Conservation (phyloP, 2,797 vertebrate genomes). For the Syngnathus acus region DNA sequence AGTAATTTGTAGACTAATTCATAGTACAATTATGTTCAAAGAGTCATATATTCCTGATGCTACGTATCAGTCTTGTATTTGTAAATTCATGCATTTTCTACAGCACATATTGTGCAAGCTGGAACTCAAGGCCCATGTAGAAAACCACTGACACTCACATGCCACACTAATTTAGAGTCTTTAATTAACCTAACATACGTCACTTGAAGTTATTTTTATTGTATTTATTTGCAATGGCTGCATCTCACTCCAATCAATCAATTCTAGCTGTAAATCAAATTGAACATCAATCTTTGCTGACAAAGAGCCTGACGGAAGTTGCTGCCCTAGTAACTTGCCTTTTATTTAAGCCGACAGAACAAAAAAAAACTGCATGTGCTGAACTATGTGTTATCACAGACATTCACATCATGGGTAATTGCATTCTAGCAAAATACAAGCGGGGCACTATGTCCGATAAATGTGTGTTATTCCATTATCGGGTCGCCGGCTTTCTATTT, state of each 20-base stretch:
- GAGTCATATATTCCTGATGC: no score
- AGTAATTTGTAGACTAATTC: background rate
- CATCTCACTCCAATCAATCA: background rate
- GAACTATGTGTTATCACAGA: constrained; percentile 15
- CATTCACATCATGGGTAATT: constrained; percentile 13
- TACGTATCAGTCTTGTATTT: no score
- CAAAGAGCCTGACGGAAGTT: background rate
- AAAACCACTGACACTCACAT: no score
- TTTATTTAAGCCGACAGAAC: background rate
- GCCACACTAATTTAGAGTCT: no score
- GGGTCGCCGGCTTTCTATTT: constrained; percentile 42
- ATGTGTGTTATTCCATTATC: constrained; percentile 47
- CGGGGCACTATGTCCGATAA: constrained; percentile 25
- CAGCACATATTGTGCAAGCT: no score
- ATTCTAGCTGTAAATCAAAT: background rate
- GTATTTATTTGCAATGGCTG: background rate
- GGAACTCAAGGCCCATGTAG: no score
- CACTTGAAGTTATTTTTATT: background rate
- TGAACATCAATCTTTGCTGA: background rate
- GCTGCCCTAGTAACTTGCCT: background rate
- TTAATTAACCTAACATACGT: background rate
- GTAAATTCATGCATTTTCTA: no score
- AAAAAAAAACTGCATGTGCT: background rate
- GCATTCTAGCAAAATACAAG: constrained; percentile 18
- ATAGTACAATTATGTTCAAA: background rate